Conservation (phyloP, 2,113 vertebrate species). For the Onychorhynchus coronatus region DNA sequence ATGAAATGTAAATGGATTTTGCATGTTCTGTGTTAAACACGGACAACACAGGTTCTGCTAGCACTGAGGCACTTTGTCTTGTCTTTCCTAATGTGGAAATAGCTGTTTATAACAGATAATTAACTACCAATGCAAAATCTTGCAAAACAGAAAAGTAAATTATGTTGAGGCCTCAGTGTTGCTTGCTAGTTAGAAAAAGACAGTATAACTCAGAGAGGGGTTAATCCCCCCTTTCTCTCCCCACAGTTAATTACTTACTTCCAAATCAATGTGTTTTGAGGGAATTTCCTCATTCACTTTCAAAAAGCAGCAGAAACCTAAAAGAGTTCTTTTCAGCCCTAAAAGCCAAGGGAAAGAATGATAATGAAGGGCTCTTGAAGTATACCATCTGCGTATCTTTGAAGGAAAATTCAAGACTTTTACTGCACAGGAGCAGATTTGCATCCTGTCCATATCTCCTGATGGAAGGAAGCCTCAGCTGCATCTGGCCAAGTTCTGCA, state of each 20-base stretch:
- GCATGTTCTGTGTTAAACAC: not conserved
- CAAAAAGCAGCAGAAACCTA: slow-evolving; percentile 7
- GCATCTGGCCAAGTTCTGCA: not conserved
- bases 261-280: not conserved
- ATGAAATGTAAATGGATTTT: not conserved
- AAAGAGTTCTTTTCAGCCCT: not conserved
- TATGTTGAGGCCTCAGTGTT: not conserved
- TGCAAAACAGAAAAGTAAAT: not conserved
- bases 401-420: slow-evolving; percentile 46
- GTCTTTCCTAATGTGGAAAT: not conserved
- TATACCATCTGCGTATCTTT: slow-evolving; percentile 37
- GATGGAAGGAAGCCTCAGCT: not conserved
- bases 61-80: not conserved
- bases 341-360: not conserved
- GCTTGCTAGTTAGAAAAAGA: not conserved
- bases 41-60: not conserved
- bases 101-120: not conserved
- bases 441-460: slow-evolving; percentile 21
- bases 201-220: not conserved
- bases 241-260: not conserved
- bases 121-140: not conserved
- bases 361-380: not conserved
- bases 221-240: not conserved
- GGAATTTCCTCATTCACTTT: not conserved
- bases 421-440: slow-evolving; percentile 44